Conservation (phyloP, 2,888 invertebrate genomes). For the Julus scandinavius region DNA sequence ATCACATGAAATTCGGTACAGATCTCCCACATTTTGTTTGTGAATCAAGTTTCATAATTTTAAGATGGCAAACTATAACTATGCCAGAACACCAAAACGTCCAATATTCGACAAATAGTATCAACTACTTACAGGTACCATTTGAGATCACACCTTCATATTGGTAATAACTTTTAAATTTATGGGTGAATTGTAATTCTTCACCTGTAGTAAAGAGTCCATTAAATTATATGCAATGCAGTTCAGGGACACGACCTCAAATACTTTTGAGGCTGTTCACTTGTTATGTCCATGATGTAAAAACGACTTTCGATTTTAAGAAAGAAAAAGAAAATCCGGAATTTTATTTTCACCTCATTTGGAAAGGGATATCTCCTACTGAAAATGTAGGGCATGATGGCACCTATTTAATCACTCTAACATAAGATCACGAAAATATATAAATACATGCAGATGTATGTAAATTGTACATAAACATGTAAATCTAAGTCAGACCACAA, state of each 20-base stretch:
- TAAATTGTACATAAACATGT: too few relatives aligned
- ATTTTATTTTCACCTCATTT: background rate
- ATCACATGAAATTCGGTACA: too few relatives aligned
- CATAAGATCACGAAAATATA: too few relatives aligned
- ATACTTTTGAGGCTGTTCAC: constrained; percentile 20
- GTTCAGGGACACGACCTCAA: constrained; percentile 42
- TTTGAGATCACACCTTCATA: background rate
- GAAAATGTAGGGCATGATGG: background rate
- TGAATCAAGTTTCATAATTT: too few relatives aligned
- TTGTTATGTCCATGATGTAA: background rate
- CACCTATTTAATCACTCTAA: too few relatives aligned
- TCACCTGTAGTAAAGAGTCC: background rate
- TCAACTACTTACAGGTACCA: background rate
- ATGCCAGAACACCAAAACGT: too few relatives aligned
- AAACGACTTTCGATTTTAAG: background rate
- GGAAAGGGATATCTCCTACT: background rate
- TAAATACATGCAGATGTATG: too few relatives aligned
- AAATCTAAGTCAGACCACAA: too few relatives aligned
- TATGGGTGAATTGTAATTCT: background rate
- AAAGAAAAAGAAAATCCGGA: constrained; percentile 31
- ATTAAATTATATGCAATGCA: background rate
- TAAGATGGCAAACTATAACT: too few relatives aligned
- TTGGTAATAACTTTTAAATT: background rate
- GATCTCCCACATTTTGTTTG: too few relatives aligned
- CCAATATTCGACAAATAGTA: too few relatives aligned